Percentiles rank a stretch among this genome's conserved stretches.
phyloP scores from a whole-genome alignment of 2,888 invertebrate species.

The Malachius bipustulatus region DNA sequence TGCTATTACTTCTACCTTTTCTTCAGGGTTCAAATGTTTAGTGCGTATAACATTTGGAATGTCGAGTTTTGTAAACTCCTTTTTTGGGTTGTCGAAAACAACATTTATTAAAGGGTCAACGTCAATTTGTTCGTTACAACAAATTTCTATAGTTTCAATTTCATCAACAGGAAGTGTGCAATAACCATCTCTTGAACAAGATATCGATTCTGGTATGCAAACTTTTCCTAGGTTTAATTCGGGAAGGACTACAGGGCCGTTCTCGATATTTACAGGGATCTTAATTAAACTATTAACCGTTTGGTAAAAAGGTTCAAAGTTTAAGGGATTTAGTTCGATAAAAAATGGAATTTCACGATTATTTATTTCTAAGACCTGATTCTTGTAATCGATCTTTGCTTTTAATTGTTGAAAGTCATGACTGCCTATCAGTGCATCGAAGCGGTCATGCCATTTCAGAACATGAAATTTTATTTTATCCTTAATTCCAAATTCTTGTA shows the following conservation, averaged over 20 bases:
- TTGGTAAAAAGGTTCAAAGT: slow-evolving; percentile 8
- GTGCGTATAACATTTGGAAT: slow-evolving; percentile 7
- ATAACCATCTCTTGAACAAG: neutral
- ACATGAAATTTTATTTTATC: neutral
- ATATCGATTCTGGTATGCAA: neutral
- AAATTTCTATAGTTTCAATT: neutral
- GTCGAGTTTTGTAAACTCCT: neutral
- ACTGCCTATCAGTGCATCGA: neutral
- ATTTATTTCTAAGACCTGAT: slow-evolving; percentile 4
- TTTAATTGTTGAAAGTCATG: too few relatives aligned
- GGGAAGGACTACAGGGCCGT: slow-evolving; percentile 5
- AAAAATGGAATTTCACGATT: slow-evolving; percentile 7
- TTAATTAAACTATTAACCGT: slow-evolving; percentile 3
- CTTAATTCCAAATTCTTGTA: slow-evolving; percentile 4
- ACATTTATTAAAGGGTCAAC: neutral
- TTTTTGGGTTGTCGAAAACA: neutral
- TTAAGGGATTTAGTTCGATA: slow-evolving; percentile 7
- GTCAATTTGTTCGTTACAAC: neutral
- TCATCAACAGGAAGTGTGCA: neutral
- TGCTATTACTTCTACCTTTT: slow-evolving; percentile 4
- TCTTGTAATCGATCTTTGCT: slow-evolving; percentile 4
- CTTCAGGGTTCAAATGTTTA: slow-evolving; percentile 8
- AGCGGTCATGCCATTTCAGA: slow-evolving; percentile 4
- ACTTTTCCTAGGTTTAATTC: slow-evolving; percentile 6
- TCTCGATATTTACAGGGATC: slow-evolving; percentile 8